These are phyloP conservation scores for human DNA, from an alignment of 2,113 vertebrate species.

Conservation along the genomic window DNA sequence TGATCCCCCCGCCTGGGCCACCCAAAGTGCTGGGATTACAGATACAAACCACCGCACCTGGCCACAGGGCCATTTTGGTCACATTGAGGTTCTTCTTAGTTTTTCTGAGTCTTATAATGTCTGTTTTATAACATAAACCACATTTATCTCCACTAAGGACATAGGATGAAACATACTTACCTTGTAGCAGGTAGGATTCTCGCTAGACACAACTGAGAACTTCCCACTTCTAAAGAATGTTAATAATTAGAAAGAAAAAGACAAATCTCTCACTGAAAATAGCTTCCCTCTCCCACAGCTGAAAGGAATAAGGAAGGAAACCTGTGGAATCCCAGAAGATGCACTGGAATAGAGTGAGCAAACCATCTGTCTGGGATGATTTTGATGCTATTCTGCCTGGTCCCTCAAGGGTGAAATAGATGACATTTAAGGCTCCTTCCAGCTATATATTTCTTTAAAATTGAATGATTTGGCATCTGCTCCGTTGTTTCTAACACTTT, in stretches of 20 bases:
- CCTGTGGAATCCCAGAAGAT: background rate
- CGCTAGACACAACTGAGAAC: background rate
- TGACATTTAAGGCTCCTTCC: constrained; percentile 36
- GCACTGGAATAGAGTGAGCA: background rate
- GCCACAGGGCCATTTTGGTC: no score
- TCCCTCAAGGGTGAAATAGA: background rate
- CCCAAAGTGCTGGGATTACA: no score
- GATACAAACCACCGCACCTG: no score
- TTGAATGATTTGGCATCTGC: constrained; percentile 44
- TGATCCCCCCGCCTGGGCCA: no score
- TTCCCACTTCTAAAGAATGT: background rate
- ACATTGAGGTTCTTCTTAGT: background rate
- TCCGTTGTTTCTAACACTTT: constrained; percentile 7
- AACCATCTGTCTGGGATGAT: background rate
- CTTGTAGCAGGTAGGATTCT: background rate
- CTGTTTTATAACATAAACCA: background rate
- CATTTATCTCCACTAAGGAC: background rate
- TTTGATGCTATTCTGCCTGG: background rate
- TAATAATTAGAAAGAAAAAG: background rate
- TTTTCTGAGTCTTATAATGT: background rate
- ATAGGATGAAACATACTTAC: background rate
- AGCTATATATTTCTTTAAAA: constrained; percentile 42
- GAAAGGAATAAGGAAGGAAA: background rate
- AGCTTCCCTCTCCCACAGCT: background rate
- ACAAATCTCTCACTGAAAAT: background rate